phyloP scores from a whole-genome alignment of 2,113 vertebrate genomes.

The Corythoichthys haematopterus region DNA sequence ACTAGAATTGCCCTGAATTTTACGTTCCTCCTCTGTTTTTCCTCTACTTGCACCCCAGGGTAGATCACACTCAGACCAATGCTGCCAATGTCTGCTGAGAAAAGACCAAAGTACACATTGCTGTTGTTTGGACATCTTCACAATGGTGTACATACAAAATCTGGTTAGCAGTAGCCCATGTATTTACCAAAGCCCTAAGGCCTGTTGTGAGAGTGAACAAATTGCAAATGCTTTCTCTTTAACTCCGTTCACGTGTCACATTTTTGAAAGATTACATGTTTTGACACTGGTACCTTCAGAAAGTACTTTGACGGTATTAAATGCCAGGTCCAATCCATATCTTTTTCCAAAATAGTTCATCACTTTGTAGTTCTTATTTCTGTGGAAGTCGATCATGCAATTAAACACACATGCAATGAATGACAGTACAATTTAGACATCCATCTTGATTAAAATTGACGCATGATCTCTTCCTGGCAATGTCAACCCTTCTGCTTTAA shows the following conservation, averaged over 20 bases:
- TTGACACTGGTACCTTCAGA: slow-evolving; percentile 18
- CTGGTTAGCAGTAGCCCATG: slow-evolving; percentile 26
- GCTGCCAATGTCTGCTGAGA: slow-evolving; percentile 40
- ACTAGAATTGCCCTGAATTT: slow-evolving; percentile 29
- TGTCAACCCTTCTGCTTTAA: slow-evolving; percentile 59
- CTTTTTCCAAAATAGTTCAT: slow-evolving; percentile 18
- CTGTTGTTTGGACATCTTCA: slow-evolving; percentile 42
- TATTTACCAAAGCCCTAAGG: slow-evolving; percentile 22
- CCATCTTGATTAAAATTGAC: slow-evolving; percentile 59
- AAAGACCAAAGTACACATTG: slow-evolving; percentile 39
- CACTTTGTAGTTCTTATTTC: slow-evolving; percentile 19
- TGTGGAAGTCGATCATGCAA: slow-evolving; percentile 22
- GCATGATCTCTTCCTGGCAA: slow-evolving; percentile 45
- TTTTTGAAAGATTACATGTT: slow-evolving; percentile 14
- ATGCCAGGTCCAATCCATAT: slow-evolving; percentile 22
- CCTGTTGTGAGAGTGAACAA: neutral
- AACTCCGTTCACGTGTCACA: slow-evolving; percentile 1
- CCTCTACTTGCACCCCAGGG: slow-evolving; percentile 16
- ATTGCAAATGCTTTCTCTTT: neutral
- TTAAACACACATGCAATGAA: slow-evolving; percentile 25
- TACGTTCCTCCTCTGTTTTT: slow-evolving; percentile 25
- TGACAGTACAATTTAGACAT: slow-evolving; percentile 17
- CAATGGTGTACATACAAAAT: slow-evolving; percentile 9
- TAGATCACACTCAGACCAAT: slow-evolving; percentile 20
- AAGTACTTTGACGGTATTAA: slow-evolving; percentile 14